Evolutionary conservation across 2,113 vertebrate genomes (phyloP).

Genomic region (Mormyrus iriodes): DNA sequence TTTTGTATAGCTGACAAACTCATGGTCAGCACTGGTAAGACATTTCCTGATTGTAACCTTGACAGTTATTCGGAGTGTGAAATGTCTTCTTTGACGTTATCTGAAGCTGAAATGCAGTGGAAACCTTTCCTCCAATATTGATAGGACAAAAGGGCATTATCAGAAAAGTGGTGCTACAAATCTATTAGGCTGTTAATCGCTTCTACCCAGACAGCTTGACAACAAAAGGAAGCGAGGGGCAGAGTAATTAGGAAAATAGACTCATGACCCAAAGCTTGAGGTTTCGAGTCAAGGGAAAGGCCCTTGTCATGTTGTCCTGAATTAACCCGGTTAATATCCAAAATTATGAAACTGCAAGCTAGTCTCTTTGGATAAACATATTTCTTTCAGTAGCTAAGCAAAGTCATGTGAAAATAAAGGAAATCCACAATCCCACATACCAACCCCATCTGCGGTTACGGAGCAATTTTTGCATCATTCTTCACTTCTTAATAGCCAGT

Average conservation of each 20-base stretch:
- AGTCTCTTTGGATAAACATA: not conserved
- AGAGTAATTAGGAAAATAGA: not conserved
- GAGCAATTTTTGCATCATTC: not conserved
- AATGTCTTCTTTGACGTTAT: not conserved
- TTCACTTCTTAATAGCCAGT: not conserved
- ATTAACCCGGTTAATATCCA: not conserved
- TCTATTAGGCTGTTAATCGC: not conserved
- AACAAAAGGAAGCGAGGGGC: not conserved
- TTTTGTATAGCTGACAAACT: not conserved
- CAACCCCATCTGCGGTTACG: not conserved
- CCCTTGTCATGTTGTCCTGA: not conserved
- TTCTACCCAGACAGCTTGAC: not conserved
- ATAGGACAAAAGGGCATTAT: not conserved
- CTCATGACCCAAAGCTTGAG: not conserved
- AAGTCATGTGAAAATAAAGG: not conserved
- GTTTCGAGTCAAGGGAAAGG: not conserved
- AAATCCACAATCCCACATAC: not conserved
- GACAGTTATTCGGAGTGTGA: not conserved
- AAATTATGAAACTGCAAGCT: not conserved
- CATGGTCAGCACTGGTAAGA: not conserved
- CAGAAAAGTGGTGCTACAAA: not conserved
- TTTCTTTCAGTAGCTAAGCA: not conserved
- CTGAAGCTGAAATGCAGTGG: not conserved
- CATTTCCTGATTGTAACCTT: not conserved
- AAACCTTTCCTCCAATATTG: not conserved